Base-by-base conservation (phyloP, 2,113 vertebrate genomes). In the Strix aluco region DNA sequence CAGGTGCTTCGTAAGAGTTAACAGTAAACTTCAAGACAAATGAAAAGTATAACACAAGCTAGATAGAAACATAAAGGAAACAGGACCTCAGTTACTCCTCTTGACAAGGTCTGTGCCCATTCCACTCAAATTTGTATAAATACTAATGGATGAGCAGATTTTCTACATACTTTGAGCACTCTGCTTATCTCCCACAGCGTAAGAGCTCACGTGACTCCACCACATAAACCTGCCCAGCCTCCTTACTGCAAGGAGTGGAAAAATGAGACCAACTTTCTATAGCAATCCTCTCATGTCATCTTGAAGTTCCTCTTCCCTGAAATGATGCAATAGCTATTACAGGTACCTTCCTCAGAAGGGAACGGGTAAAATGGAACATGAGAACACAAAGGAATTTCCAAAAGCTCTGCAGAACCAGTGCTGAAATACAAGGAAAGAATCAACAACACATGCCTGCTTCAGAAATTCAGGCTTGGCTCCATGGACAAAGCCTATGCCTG, bases 31-130 rank as follows among this genome's bases (percentile, higher is more conserved):
- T 78, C 63, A 81, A 74, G 22, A 71, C 14, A 61, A 88, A 80
- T 11, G 4, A 30, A 2, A 84, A 78, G 25, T 1, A 0, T 42
- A 74, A 55, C 10, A 49, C 5, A 30, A 91, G 11, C 14, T 27
- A 61, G 8, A 21, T 1, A 38, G 32, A 51, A 83, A 78, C 10
- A 70, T 13, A 62, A 73, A 65, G 36, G 44, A 70, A 84, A 89
- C 1, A 57, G 15, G 32, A 86, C n/a, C 20, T 62, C 54, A 49
- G 10, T 26, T 90, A 55, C 66, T 72, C 20, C 25, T 52, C n/a
- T 14, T 62, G 44, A 63, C 25, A 79, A 81, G n/a, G 44, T 42
- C 11, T 0, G 0, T 25, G 17, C 20, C 42, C 20, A 27, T 55
- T 85, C 34, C 49, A 69, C 32, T 44, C 40, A 19, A n/a, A 63